Evolutionary conservation across 2,113 vertebrate species (phyloP).

Genomic region (Rhea americana): DNA sequence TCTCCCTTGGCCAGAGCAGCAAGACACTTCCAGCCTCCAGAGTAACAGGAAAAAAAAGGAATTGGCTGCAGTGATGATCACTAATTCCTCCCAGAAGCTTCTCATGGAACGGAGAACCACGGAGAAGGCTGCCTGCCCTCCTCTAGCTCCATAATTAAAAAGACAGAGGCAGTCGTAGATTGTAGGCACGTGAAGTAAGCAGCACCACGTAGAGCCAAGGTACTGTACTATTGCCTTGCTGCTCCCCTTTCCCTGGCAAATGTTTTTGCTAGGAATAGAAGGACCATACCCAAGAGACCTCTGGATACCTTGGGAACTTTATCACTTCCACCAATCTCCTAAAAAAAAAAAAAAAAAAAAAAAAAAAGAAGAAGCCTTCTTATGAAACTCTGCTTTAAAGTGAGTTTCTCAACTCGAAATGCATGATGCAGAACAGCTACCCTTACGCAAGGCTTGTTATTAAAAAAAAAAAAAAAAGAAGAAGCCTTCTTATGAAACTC

Average conservation of each 20-base stretch:
- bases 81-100: neutral
- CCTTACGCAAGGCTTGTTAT: slow-evolving; percentile 43
- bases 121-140: neutral
- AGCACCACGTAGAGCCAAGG: neutral
- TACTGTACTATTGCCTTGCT: neutral
- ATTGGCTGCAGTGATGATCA: neutral
- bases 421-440: slow-evolving; percentile 50
- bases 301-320: neutral
- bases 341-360: neutral
- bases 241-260: neutral
- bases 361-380: neutral
- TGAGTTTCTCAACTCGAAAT: neutral
- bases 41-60: neutral
- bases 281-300: neutral
- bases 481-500: neutral
- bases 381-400: slow-evolving; percentile 24
- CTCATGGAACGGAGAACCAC: neutral
- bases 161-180: neutral
- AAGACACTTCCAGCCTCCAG: neutral
- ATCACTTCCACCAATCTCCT: neutral
- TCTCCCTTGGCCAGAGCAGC: neutral
- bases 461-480: neutral
- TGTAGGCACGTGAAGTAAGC: neutral
- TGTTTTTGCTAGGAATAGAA: neutral
- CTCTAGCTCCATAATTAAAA: neutral